Evolutionary conservation across 2,888 invertebrate species (phyloP).

Genomic region (Girardia tigrina): DNA sequence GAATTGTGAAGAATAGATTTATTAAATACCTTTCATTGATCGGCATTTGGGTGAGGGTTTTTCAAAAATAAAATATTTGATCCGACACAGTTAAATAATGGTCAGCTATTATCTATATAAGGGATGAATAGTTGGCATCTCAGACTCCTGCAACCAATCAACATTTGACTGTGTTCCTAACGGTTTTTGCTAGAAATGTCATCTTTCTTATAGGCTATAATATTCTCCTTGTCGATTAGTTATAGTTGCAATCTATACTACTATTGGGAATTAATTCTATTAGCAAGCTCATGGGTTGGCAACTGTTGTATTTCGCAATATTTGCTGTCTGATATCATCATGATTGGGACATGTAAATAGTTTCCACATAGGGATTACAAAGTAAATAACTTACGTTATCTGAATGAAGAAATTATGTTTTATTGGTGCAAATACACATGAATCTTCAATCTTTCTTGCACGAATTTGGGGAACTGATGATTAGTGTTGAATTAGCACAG

Average conservation of each 20-base stretch:
- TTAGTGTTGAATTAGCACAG: no score
- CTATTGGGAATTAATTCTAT: background rate
- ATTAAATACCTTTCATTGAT: background rate
- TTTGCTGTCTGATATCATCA: background rate
- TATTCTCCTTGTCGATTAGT: background rate
- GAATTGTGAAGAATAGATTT: background rate
- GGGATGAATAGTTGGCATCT: background rate
- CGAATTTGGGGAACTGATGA: no score
- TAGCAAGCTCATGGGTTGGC: background rate
- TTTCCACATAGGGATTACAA: background rate
- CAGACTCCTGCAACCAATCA: background rate
- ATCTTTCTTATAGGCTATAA: slow-evolving; percentile 4
- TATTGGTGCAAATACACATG: background rate
- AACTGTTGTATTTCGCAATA: background rate
- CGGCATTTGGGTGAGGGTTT: background rate
- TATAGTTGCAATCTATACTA: slow-evolving; percentile 11
- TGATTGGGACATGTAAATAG: background rate
- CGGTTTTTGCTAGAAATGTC: background rate
- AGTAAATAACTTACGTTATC: background rate
- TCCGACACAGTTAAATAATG: background rate
- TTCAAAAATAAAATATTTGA: background rate
- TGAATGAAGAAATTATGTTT: background rate
- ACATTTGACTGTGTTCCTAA: background rate
- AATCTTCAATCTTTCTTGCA: background rate
- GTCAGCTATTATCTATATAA: background rate